Evolutionary conservation across 2,888 invertebrate genomes (phyloP).

Genomic region (Coenonympha glycerion): DNA sequence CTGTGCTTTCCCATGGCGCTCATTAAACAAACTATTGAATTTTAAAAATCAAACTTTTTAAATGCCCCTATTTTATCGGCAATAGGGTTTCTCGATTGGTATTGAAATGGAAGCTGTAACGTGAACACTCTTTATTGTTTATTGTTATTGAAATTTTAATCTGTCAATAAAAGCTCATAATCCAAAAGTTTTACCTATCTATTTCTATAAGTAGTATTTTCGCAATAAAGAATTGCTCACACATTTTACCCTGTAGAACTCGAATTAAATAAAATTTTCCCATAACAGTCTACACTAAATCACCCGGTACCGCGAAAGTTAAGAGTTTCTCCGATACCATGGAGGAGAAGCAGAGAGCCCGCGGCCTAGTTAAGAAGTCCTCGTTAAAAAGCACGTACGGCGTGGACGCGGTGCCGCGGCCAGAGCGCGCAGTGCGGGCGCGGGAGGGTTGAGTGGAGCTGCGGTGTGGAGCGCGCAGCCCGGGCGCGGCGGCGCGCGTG

Average conservation of each 20-base stretch:
- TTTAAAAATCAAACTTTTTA: background rate
- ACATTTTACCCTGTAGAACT: too few relatives aligned
- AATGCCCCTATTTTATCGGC: background rate
- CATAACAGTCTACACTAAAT: background rate
- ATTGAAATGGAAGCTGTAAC: too few relatives aligned
- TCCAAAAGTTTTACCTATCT: too few relatives aligned
- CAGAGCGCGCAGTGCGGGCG: conserved; percentile 38
- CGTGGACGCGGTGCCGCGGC: conserved; percentile 28
- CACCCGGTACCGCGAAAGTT: background rate
- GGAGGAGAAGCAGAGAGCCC: conserved; percentile 8
- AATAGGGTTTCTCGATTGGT: background rate
- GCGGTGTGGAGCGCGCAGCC: conserved; percentile 50
- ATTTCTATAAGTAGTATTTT: too few relatives aligned
- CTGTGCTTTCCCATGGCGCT: conserved; percentile 37
- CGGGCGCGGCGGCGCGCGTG: conserved; percentile 67
- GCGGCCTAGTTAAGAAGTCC: background rate
- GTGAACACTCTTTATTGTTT: too few relatives aligned
- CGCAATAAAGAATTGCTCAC: too few relatives aligned
- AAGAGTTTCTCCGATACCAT: background rate
- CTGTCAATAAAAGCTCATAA: too few relatives aligned
- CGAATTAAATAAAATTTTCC: background rate
- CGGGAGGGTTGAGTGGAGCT: too few relatives aligned
- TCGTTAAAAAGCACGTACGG: background rate
- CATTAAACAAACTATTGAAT: conserved; percentile 10
- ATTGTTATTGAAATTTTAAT: too few relatives aligned